Base-by-base conservation (phyloP, 1,140 invertebrate species). In the Sminthurinus signatus region DNA sequence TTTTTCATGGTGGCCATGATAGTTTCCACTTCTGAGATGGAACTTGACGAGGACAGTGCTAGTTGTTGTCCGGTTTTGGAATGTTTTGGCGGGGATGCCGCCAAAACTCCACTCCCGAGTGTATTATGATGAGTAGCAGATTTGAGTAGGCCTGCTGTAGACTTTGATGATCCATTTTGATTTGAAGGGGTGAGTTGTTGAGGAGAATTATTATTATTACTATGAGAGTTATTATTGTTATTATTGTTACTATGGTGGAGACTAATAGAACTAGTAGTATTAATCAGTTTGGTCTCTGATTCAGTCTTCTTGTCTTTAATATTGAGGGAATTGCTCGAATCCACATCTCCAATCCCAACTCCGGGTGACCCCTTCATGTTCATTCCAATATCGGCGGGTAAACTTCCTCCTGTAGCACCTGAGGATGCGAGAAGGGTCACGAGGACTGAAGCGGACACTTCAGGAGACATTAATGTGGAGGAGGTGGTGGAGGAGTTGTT, bases 1-100 rank as follows among this genome's bases (percentile, higher is more conserved):
- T 71, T 71, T 21, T 66, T 68, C 69, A 71, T 71, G n/a, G 69
- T 71, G 32, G 69, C 66, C 60, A 71, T 62, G 42, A 71, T 62
- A 17, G 57, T 64, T 4, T 70, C 69, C 12, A 70, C 69, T 57
- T 70, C 69, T 2, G 65, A 67, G 10, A 67, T 27, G 25, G 32
- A 31, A 8, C 32, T 27, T 17, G n/a, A n/a, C n/a, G n/a, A 44
- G 54, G 54, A 46, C 17, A 2, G 39, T 46, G n/a, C 43, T n/a
- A n/a, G n/a, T n/a, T n/a, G n/a, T n/a, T n/a, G n/a, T n/a, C n/a
- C n/a, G n/a, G n/a, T n/a, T 52, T 54, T 64, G 55, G 32, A 36
- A 36, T 36, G 32, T 31, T 65, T 69, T 14, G 68, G 58, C 1
- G 64, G 67, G n/a, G 63, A 63, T 1, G 50, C 39, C 12, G 31